These are phyloP conservation scores for Aurelia sp. DNA, from an alignment of 30 jellyfish, hydroid and myxozoan genomes.

Conservation along the genomic window DNA sequence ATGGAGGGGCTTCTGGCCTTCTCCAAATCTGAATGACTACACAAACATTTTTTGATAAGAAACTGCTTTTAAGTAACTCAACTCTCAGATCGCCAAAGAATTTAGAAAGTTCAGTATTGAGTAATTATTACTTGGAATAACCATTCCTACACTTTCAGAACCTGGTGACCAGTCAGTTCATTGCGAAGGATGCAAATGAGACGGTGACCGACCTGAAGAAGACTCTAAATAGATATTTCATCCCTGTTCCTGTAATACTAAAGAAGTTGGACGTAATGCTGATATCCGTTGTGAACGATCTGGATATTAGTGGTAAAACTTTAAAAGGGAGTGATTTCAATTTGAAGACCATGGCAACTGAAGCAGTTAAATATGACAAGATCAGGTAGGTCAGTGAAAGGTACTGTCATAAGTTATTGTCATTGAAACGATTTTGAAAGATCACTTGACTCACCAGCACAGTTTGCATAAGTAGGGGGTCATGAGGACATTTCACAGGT, in stretches of 20 bases:
- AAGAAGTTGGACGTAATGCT: constrained; percentile 4
- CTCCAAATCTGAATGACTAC: too few relatives aligned
- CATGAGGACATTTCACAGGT: too few relatives aligned
- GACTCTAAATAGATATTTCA: constrained; percentile 14
- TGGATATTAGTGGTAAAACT: constrained; percentile 33
- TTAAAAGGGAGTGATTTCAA: constrained; percentile 75
- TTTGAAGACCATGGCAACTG: constrained; percentile 57
- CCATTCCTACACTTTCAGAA: constrained; percentile 27
- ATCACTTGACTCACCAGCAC: too few relatives aligned
- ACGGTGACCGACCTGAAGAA: constrained; percentile 26
- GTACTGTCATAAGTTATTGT: neutral
- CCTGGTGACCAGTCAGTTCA: constrained; percentile 54
- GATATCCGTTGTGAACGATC: neutral
- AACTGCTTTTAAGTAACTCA: too few relatives aligned
- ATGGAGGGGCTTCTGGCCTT: too few relatives aligned
- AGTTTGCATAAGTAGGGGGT: too few relatives aligned
- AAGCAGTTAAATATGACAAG: constrained; percentile 55
- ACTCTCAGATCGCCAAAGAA: too few relatives aligned
- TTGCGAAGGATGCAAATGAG: constrained; percentile 55
- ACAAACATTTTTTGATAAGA: too few relatives aligned
- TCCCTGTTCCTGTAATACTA: constrained; percentile 40
- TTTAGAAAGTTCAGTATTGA: too few relatives aligned
- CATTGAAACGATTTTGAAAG: too few relatives aligned
- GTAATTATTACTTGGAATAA: too few relatives aligned
- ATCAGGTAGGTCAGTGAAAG: constrained; percentile 49